These are phyloP conservation scores for Linepithema humile DNA, from an alignment of 1,140 invertebrate species.

Conservation along the genomic window DNA sequence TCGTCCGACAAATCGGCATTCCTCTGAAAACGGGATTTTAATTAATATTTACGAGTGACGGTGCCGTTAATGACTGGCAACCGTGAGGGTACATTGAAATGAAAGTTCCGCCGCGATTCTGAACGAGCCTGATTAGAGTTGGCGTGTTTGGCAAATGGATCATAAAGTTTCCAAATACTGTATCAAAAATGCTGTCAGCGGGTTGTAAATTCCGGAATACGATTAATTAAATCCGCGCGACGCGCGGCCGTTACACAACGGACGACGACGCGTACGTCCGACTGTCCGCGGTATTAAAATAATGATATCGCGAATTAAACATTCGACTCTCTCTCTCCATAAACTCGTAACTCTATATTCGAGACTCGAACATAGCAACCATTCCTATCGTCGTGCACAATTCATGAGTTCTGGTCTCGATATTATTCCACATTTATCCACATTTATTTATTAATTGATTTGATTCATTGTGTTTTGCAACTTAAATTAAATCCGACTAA, in stretches of 20 bases:
- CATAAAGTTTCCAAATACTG: constrained; percentile 55
- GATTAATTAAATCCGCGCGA: constrained; percentile 50
- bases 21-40: constrained; percentile 45
- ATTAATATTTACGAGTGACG: constrained; percentile 57
- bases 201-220: constrained; percentile 52
- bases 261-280: background rate
- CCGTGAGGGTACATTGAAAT: constrained; percentile 38
- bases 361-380: background rate
- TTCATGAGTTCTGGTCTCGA: background rate
- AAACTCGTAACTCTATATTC: constrained; percentile 9
- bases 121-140: constrained; percentile 50
- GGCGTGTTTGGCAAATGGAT: constrained; percentile 55
- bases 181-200: constrained; percentile 51
- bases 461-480: background rate
- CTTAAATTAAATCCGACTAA: constrained; percentile 6
- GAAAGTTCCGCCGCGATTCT: constrained; percentile 39
- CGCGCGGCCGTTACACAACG: constrained; percentile 27
- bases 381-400: background rate
- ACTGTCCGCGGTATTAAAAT: constrained; percentile 38
- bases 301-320: constrained; percentile 54
- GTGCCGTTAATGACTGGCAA: constrained; percentile 36
- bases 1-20: constrained; percentile 39
- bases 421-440: background rate
- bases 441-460: background rate
- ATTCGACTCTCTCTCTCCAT: constrained; percentile 3